phyloP scores from a whole-genome alignment of 2,113 vertebrate species.

The Cheilinus undulatus region DNA sequence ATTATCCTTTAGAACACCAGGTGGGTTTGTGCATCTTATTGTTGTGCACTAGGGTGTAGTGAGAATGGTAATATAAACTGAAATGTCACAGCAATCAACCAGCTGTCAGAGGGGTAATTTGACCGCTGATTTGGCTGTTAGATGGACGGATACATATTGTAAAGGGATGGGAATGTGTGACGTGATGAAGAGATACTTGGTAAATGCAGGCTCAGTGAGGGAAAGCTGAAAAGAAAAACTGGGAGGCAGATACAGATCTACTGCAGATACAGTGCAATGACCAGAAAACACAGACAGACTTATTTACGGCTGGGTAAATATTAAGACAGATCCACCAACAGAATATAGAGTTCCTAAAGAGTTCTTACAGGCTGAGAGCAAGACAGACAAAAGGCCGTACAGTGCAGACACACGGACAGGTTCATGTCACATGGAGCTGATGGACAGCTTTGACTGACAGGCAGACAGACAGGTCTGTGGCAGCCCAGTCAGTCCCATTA shows the following conservation, averaged over 20 bases:
- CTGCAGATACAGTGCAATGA: constrained; percentile 5
- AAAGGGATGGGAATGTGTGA: constrained; percentile 26
- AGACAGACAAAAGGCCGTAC: constrained; percentile 57
- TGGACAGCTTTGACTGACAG: constrained; percentile 77
- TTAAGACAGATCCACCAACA: constrained; percentile 24
- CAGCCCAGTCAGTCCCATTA: constrained; percentile 81
- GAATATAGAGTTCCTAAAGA: constrained; percentile 4
- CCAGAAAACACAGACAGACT: constrained; percentile 5
- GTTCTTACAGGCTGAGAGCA: constrained; percentile 20
- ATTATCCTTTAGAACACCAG: constrained; percentile 28
- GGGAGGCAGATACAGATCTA: constrained; percentile 12
- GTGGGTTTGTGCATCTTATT: constrained; percentile 30
- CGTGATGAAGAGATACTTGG: constrained; percentile 17
- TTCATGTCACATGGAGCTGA: constrained; percentile 68
- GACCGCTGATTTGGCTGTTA: constrained; percentile 38
- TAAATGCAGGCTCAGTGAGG: constrained; percentile 38
- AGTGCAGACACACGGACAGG: constrained; percentile 64
- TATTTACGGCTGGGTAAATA: constrained; percentile 28
- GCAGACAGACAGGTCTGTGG: constrained; percentile 80
- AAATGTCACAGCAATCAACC: constrained; percentile 74
- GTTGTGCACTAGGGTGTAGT: constrained; percentile 29
- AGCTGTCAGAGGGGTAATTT: constrained; percentile 46
- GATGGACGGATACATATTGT: constrained; percentile 20
- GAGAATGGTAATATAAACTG: constrained; percentile 21
- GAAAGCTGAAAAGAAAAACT: constrained; percentile 13